Conservation (phyloP, 2,888 invertebrate genomes). For the Leptodirus hochenwartii region DNA sequence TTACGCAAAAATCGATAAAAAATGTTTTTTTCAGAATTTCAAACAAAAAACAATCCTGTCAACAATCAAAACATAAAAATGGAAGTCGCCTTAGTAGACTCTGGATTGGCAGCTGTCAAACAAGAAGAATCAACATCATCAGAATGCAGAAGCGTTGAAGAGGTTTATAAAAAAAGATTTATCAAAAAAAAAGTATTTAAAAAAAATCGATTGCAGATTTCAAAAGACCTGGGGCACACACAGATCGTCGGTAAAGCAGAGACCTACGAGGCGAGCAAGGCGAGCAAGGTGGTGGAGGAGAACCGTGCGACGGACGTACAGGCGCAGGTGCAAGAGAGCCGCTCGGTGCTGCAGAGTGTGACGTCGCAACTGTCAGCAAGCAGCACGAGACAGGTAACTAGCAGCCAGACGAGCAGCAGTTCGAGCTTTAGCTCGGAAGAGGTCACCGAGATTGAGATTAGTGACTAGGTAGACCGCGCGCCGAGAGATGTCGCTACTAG, state of each 20-base stretch:
- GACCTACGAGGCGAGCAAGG: constrained; percentile 23
- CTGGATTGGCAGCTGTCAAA: too few species aligned
- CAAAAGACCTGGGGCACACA: constrained; percentile 23
- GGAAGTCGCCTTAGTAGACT: too few species aligned
- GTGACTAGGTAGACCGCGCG: constrained; percentile 5
- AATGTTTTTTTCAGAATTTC: too few species aligned
- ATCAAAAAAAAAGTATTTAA: too few species aligned
- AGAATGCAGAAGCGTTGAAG: background rate
- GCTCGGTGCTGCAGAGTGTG: constrained; percentile 19
- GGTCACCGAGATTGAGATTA: constrained; percentile 23
- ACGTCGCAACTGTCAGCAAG: constrained; percentile 20
- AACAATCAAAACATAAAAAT: too few species aligned
- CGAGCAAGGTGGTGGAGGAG: constrained; percentile 23
- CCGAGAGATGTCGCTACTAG: too few species aligned
- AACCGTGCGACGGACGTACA: constrained; percentile 18
- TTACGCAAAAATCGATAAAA: too few species aligned
- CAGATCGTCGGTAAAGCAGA: constrained; percentile 24
- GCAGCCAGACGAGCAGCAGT: constrained; percentile 22
- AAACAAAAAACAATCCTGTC: too few species aligned
- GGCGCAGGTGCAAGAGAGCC: constrained; percentile 18
- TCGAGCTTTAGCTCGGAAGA: constrained; percentile 27
- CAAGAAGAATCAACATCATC: too few species aligned
- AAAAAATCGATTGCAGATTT: too few species aligned
- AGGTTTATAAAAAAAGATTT: too few species aligned
- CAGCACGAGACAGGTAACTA: constrained; percentile 23